phyloP scores from a whole-genome alignment of 2,797 vertebrate species.

The Chrysocyon brachyurus region DNA sequence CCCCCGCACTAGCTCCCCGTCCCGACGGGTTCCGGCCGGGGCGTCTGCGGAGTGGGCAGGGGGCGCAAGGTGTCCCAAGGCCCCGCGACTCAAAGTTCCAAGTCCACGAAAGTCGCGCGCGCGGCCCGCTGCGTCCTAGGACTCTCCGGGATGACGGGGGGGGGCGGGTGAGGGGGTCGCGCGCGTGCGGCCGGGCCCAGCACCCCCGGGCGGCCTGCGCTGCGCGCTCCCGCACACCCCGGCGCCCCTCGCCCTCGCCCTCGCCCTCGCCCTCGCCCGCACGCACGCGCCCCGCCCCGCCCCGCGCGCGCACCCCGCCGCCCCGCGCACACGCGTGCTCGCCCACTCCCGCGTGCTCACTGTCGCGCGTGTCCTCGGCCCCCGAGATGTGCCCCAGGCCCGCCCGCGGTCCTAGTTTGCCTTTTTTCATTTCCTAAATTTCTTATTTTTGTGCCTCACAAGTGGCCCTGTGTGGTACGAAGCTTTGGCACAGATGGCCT shows the following conservation, averaged over 20 bases:
- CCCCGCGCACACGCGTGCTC: constrained; percentile 88
- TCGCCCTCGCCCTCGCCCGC: constrained; percentile 74
- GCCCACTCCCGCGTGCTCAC: neutral
- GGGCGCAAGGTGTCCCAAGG: neutral
- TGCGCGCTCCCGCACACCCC: constrained; percentile 35
- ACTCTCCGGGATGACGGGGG: constrained; percentile 45
- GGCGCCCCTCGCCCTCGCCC: constrained; percentile 73
- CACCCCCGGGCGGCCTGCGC: neutral
- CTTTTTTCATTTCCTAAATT: constrained; percentile 57
- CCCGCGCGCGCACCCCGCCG: constrained; percentile 74
- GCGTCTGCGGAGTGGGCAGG: constrained; percentile 12
- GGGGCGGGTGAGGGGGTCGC: constrained; percentile 53
- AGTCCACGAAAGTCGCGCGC: constrained; percentile 67
- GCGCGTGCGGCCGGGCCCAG: neutral
- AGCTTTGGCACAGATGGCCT: constrained; percentile 47
- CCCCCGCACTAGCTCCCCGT: neutral
- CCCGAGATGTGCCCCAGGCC: constrained; percentile 40
- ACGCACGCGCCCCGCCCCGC: constrained; percentile 82
- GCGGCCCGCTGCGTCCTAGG: neutral
- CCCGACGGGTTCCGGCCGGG: neutral
- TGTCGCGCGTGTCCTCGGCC: constrained; percentile 28
- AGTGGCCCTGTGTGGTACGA: neutral
- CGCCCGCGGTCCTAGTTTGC: neutral
- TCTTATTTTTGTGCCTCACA: constrained; percentile 10
- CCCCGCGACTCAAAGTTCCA: constrained; percentile 59